phyloP scores from a whole-genome alignment of 2,113 vertebrate species.

The Hemicordylus capensis region DNA sequence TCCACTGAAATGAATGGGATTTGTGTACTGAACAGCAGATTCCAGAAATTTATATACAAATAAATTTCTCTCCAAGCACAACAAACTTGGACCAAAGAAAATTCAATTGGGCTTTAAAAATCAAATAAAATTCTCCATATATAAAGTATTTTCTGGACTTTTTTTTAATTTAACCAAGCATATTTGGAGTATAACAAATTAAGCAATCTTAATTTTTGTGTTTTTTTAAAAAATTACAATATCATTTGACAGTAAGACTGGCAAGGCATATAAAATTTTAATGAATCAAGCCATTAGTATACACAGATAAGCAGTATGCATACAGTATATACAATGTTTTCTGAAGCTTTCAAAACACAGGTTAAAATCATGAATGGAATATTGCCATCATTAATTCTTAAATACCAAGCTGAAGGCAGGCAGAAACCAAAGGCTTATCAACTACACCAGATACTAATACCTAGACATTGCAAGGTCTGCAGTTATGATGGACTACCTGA shows the following conservation, averaged over 20 bases:
- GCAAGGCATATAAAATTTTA: conserved; percentile 36
- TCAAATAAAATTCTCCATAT: background rate
- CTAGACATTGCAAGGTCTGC: conserved; percentile 74
- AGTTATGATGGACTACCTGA: conserved; percentile 92
- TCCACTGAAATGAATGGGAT: background rate
- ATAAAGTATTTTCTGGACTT: background rate
- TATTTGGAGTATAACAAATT: background rate
- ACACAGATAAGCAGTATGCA: conserved; percentile 55
- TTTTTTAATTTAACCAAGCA: background rate
- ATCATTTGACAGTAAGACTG: background rate
- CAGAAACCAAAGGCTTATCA: conserved; percentile 79
- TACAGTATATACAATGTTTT: conserved; percentile 44
- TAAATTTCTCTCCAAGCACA: background rate
- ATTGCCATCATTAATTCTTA: conserved; percentile 75
- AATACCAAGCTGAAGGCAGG: conserved; percentile 72
- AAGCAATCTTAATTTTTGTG: background rate
- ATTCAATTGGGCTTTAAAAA: background rate
- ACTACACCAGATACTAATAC: conserved; percentile 78
- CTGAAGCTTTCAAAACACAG: conserved; percentile 49
- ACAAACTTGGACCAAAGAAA: background rate
- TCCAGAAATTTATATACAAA: background rate
- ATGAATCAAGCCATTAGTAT: conserved; percentile 50
- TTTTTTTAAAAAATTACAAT: background rate
- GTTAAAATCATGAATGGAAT: conserved; percentile 69
- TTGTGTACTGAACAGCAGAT: background rate